Evolutionary conservation across 2,113 vertebrate species (phyloP), one percentile per base, ranked within the genome.

Genomic region (Puntigrus tetrazona): DNA sequence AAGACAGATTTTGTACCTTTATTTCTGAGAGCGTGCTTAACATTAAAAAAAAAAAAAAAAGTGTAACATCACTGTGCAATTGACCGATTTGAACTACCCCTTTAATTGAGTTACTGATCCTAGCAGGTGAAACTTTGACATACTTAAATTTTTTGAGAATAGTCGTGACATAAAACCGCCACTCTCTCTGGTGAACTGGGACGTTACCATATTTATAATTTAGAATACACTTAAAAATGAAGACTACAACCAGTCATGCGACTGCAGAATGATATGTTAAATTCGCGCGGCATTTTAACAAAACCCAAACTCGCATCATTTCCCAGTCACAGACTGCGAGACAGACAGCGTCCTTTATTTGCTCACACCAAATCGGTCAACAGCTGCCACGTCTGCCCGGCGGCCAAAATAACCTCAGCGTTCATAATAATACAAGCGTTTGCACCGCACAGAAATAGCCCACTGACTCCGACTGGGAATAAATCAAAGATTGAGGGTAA

Each of bases 321-420:
- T 85, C 74, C 34, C 69, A 25, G 31, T 36, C 61, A 67, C n/a
- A 70, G 65, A 85, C 61, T 82, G n/a, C 43, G 63, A 55, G 29
- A 72, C 29, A 78, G 59, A 70, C 69, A 72, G 38, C 25, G 38
- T 67, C 67, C 25, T 67, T 75, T 47, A 83, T 74, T 41, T 75
- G 74, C 57, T 83, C 57, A 31, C 73, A 75, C 52, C 80, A 69
- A 82, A 79, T 83, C 18, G 78, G 73, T 87, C 84, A 85, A 52
- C 80, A 75, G 50, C 86, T 78, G 65, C 20, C 77, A 67, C 11
- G 50, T 22, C 61, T 27, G 22, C 55, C 55, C 72, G 27, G 13
- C 73, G 36, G 41, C 73, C 59, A 84, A 78, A 79, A 63, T 52
- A 76, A 18, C 52, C 63, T 63, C 36, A 69, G 0, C 1, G 25